Base-by-base conservation (phyloP, 37 sponge, comb jelly and placozoan species). In the Cliona cf. orientalis region DNA sequence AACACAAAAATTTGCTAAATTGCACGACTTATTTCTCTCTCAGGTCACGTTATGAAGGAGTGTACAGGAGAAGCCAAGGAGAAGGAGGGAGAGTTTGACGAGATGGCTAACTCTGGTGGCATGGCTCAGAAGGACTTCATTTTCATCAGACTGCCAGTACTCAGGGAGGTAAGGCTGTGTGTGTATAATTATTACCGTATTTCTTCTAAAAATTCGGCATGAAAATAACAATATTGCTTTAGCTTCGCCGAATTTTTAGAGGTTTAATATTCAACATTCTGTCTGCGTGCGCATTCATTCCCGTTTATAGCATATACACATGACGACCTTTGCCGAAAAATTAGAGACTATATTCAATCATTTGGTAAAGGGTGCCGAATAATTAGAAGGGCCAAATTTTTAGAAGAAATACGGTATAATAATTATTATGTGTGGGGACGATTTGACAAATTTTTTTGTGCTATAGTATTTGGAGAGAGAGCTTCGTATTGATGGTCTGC, bases 381-480 rank as follows among this genome's bases (percentile, higher is more conserved):
- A n/a, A n/a, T n/a, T n/a, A n/a, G n/a, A n/a, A n/a, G n/a, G n/a
- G n/a, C n/a, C n/a, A n/a, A n/a, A n/a, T n/a, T n/a, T n/a, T n/a
- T n/a, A n/a, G n/a, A n/a, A n/a, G n/a, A n/a, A n/a, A n/a, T n/a
- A n/a, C n/a, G n/a, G n/a, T n/a, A n/a, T n/a, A n/a, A n/a, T n/a
- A n/a, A n/a, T n/a, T n/a, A n/a, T n/a, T n/a, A n/a, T n/a, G n/a
- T n/a, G n/a, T n/a, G n/a, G n/a, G n/a, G n/a, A n/a, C n/a, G n/a
- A n/a, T n/a, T n/a, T n/a, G n/a, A n/a, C n/a, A n/a, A n/a, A n/a
- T n/a, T n/a, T 72, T 43, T 5, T 76, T 66, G 33, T 42, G 11
- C 5, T 89, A 43, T 35, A 94, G 93, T 99, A 99, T 46, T 75
- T 99, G 71, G 97, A 96, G 81, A 70, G 76, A 72, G 97, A 96